phyloP scores from a whole-genome alignment of 2,797 vertebrate species.

The Cossypha niveicapilla region DNA sequence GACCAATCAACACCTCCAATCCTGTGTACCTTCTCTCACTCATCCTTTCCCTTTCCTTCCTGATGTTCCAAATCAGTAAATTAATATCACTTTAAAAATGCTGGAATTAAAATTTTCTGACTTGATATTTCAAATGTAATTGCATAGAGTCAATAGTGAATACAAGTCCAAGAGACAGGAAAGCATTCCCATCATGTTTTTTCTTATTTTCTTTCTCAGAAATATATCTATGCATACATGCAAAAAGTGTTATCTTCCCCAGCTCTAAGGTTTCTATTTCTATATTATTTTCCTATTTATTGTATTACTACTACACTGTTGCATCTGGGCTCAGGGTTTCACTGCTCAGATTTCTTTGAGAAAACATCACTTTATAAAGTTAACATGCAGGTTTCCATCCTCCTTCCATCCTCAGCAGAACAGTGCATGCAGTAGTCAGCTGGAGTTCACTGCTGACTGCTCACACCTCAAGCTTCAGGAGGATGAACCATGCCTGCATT shows the following conservation, averaged over 20 bases:
- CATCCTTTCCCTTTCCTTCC: neutral
- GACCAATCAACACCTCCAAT: neutral
- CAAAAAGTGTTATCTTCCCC: neutral
- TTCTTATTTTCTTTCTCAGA: neutral
- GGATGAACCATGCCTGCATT: neutral
- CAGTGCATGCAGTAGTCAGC: accelerated
- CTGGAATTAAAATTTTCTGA: neutral
- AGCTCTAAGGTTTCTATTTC: neutral
- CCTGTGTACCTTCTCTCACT: neutral
- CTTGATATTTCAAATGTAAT: neutral
- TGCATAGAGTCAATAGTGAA: neutral
- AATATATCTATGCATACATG: neutral
- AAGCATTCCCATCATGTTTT: neutral
- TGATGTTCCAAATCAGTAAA: neutral
- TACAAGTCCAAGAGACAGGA: neutral
- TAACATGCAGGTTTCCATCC: neutral
- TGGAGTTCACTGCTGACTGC: neutral
- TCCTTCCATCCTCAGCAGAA: neutral
- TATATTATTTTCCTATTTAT: neutral
- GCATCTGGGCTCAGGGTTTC: neutral
- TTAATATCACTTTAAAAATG: neutral
- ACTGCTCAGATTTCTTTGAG: neutral
- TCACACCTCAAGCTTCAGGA: neutral
- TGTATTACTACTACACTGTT: neutral
- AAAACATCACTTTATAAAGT: neutral